Base-by-base conservation (phyloP, 2,888 invertebrate genomes). In the Linyphia triangularis region DNA sequence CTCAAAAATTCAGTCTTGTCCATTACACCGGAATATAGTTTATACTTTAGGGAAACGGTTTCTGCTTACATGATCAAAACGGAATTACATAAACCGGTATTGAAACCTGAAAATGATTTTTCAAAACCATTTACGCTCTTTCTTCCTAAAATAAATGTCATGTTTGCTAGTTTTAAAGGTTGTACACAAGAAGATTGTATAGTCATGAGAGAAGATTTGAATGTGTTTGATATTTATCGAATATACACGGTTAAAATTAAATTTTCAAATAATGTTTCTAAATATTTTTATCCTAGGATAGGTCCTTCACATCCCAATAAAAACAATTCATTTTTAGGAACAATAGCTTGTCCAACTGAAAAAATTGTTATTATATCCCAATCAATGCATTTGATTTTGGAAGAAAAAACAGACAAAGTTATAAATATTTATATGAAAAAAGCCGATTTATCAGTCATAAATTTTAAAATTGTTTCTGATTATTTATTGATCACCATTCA, bases 171-270 rank as follows among this genome's bases (percentile, higher is more conserved):
- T 67, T 85, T 85, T 69, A 65, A 69, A 67, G 84, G 84, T 1
- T 77, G 19, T 24, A 85, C 75, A 7, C 84, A 85, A 69, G 75
- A 85, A 75, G 84, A 85, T 57, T 85, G 75, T 16, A 85, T 85
- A 26, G 84, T 77, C 0, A 28, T 67, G 26, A 10, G 57, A 43
- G 37, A 69, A 10, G 61, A 57, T 26, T 9, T 59, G 4, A n/a
- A 67, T 13, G 65, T 37, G 3, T 85, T 85, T 69, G 57, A 85
- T 37, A 26, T 65, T 16, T 67, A 67, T 19, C 33, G 77, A 5
- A 37, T 85, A 19, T 85, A 67, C 37, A 85, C 84, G 1, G 40
- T 85, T 13, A 67, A 57, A 59, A 43, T 85, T n/a, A 85, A 85
- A 77, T 57, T 85, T 40, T 13, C 24, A 22, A 65, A n/a, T 26